Conservation (phyloP, 92 coral and sea anemone genomes). For the Hydrozoanthus gracilis region DNA sequence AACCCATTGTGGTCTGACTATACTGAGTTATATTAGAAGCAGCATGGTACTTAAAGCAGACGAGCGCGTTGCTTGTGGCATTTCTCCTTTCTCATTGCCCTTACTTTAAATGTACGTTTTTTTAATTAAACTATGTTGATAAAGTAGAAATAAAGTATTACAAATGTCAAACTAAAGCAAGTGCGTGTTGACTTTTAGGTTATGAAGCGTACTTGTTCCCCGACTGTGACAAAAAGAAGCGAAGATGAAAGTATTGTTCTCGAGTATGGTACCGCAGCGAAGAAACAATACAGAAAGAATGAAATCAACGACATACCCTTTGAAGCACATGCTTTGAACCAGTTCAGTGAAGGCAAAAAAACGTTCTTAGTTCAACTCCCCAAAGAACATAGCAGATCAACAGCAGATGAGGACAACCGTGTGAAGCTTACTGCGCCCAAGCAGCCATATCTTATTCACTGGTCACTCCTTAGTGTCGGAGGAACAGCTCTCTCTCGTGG, state of each 20-base stretch:
- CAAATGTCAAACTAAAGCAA: too few relatives aligned
- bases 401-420: neutral
- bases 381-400: neutral
- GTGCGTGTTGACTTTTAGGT: neutral
- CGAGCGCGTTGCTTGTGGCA: too few relatives aligned
- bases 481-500: constrained; percentile 20
- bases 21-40: too few relatives aligned
- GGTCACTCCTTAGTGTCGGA: constrained; percentile 36
- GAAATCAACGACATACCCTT: constrained; percentile 33
- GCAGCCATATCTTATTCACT: constrained; percentile 46
- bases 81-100: too few relatives aligned
- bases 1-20: too few relatives aligned
- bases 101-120: too few relatives aligned
- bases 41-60: too few relatives aligned
- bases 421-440: constrained; percentile 3
- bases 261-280: neutral
- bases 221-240: neutral
- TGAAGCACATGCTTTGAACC: constrained; percentile 37
- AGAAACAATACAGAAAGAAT: neutral
- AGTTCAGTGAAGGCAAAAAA: constrained; percentile 39
- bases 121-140: too few relatives aligned
- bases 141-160: too few relatives aligned
- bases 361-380: constrained; percentile 31
- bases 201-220: constrained; percentile 33
- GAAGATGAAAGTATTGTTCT: constrained; percentile 7